Conservation (phyloP, 2,888 invertebrate genomes). For the Dryococelus australis region DNA sequence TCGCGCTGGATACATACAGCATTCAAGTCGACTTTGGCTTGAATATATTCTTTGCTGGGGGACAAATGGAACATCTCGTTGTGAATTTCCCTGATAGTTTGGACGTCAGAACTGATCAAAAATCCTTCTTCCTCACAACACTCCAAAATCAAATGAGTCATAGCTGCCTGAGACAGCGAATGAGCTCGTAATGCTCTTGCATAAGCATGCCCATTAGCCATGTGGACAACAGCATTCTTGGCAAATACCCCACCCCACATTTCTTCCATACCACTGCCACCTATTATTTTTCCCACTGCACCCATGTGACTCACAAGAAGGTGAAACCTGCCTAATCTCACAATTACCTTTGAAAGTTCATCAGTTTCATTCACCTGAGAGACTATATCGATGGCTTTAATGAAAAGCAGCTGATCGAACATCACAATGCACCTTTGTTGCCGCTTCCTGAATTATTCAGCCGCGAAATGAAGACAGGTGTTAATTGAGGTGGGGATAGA, state of each 20-base stretch:
- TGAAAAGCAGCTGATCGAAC: not conserved
- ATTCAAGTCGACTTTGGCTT: too few relatives aligned
- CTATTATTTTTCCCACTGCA: not conserved
- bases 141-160: not conserved
- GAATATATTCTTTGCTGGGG: too few relatives aligned
- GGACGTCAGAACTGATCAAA: not conserved
- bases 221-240: too few relatives aligned
- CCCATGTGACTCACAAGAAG: not conserved
- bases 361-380: not conserved
- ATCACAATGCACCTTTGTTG: not conserved
- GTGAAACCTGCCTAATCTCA: not conserved
- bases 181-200: not conserved
- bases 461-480: not conserved
- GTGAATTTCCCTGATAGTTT: too few relatives aligned
- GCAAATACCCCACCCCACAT: too few relatives aligned
- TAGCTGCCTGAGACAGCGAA: not conserved
- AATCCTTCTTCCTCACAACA: too few relatives aligned
- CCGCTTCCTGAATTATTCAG: not conserved
- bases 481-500: not conserved
- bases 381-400: not conserved
- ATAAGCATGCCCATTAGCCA: too few relatives aligned
- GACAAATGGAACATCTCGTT: too few relatives aligned
- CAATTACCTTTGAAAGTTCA: not conserved
- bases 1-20: too few relatives aligned
- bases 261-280: not conserved